Percentiles rank a stretch among this genome's conserved stretches.
These are phyloP conservation scores for Phylloscopus trochiloides DNA, from an alignment of 2,113 vertebrate genomes.

Conservation along the genomic window DNA sequence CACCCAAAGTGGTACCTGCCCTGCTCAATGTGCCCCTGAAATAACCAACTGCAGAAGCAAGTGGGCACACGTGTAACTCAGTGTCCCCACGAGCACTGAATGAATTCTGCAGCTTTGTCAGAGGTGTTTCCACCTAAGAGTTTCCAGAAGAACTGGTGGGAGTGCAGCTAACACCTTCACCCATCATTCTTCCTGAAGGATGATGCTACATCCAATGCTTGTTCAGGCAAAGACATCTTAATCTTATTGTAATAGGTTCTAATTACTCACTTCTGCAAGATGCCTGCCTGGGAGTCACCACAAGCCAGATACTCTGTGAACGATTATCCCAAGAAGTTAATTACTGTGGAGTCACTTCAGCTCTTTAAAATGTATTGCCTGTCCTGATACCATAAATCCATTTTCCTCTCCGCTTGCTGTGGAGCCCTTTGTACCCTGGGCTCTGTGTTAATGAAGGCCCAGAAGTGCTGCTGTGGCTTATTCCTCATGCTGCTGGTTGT, in stretches of 20 bases:
- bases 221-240: not conserved
- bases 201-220: not conserved
- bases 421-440: not conserved
- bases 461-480: not conserved
- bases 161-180: not conserved
- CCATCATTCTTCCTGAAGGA: not conserved
- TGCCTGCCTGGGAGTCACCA: not conserved
- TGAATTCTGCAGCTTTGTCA: not conserved
- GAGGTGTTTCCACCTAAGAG: not conserved
- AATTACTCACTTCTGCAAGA: not conserved
- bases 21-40: not conserved
- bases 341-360: not conserved
- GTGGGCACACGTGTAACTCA: fast-evolving
- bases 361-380: not conserved
- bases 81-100: fast-evolving
- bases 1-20: not conserved
- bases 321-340: not conserved
- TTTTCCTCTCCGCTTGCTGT: not conserved
- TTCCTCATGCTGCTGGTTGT: not conserved
- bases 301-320: not conserved
- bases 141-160: not conserved
- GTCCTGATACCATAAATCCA: not conserved
- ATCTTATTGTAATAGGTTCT: not conserved
- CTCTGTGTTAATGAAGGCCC: not conserved
- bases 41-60: not conserved